phyloP scores from a whole-genome alignment of 2,113 vertebrate genomes.

The Nesogale talazaci region DNA sequence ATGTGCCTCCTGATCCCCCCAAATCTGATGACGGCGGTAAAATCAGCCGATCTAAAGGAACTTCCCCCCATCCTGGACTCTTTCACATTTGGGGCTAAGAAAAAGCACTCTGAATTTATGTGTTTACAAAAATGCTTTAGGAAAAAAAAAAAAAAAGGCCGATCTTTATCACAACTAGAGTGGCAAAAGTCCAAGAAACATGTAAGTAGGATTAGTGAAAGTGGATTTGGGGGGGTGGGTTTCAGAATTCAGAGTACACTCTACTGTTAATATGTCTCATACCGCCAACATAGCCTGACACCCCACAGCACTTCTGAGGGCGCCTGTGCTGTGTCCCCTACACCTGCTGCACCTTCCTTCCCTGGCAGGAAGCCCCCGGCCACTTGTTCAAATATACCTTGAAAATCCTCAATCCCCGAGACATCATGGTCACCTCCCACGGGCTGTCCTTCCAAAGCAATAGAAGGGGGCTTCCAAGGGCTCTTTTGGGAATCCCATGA shows the following conservation, averaged over 20 bases:
- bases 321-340: not conserved
- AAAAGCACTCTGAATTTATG: not conserved
- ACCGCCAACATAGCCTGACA: not conserved
- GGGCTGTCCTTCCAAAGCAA: not conserved
- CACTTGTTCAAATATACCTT: not conserved
- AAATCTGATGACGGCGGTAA: not conserved
- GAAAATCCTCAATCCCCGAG: not conserved
- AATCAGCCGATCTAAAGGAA: slow-evolving; percentile 19
- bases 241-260: not conserved
- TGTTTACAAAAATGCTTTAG: not conserved
- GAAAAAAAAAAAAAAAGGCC: slow-evolving; percentile 2
- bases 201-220: not conserved
- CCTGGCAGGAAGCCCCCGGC: not conserved
- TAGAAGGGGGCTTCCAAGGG: not conserved
- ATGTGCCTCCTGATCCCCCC: too few relatives aligned
- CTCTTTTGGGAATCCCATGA: too few relatives aligned
- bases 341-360: not conserved
- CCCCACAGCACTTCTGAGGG: not conserved
- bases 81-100: slow-evolving; percentile 4
- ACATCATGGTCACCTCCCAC: not conserved
- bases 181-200: not conserved
- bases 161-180: not conserved
- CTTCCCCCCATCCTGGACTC: not conserved
- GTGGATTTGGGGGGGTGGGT: not conserved
- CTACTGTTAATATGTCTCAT: not conserved